Evolutionary conservation across 2,113 vertebrate genomes (phyloP), one percentile per base, ranked within the genome.

Genomic region (Gymnocephalus cernua): DNA sequence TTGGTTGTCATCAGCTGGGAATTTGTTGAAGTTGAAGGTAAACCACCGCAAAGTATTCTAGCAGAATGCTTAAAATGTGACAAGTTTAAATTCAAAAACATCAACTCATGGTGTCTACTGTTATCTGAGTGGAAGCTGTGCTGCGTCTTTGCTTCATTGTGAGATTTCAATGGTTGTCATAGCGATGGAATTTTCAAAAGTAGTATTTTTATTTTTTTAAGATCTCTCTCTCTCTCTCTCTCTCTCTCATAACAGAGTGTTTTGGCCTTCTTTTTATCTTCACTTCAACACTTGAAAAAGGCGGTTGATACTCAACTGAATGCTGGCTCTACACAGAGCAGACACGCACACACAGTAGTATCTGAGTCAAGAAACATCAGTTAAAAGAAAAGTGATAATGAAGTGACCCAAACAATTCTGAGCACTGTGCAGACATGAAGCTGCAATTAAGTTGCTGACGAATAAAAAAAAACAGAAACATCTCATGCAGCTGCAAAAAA

Each of bases 91-190:
- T 35, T 16, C 7, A 23, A 6, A 68, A 70, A 21, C 50, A 47
- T 32, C 10, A 4, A 27, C 29, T 72, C 59, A 9, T 48, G 25
- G 32, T 27, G 29, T 45, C 27, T 4, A 2, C 48, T 18, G 76
- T 44, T 29, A 16, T 48, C 47, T 4, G 25, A 48, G 63, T 19
- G 10, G 54, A 61, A 29, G 47, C 77, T 1, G 25, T 4, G 16
- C 45, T 6, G 2, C 1, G 0, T 27, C 12, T 69, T 38, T 23
- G 62, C 41, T 5, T 23, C 53, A 13, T 66, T 25, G 48, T 45
- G 10, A 3, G 45, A 29, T 61, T 71, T 72, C 56, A 66, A 38
- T 41, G 48, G 83, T 81, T 81, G 83, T 57, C 83, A 85, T 73
- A 32, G 78, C 3, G 4, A 73, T 25, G 15, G 62, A 51, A 45